A percentile compares a stretch with the other conserved stretches of the same genome.
Conservation (phyloP, 1,140 invertebrate genomes). For the Pomacea maculata region DNA sequence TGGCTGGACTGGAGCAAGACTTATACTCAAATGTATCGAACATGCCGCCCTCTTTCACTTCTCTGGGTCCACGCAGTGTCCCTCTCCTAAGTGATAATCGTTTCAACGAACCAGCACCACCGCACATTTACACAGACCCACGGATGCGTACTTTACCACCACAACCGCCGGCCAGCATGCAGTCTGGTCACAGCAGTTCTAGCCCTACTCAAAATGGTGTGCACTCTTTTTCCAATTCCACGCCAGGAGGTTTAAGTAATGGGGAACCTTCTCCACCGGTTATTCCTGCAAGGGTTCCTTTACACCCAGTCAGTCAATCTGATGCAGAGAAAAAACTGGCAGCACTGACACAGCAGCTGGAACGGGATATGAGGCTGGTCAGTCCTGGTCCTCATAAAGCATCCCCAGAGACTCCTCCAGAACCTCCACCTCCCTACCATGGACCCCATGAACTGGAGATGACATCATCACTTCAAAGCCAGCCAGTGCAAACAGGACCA, state of each 20-base stretch:
- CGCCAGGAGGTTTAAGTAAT: slow-evolving; percentile 4
- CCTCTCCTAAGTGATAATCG: slow-evolving; percentile 48
- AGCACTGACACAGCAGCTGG: slow-evolving; percentile 65
- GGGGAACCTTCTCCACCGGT: slow-evolving; percentile 39
- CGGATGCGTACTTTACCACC: slow-evolving; percentile 38
- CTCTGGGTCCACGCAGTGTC: slow-evolving; percentile 36
- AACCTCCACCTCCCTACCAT: slow-evolving; percentile 63
- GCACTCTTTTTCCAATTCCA: slow-evolving; percentile 8
- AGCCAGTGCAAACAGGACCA: slow-evolving; percentile 30
- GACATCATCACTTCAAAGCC: slow-evolving; percentile 39
- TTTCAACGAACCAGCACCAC: slow-evolving; percentile 57
- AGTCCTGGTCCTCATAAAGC: slow-evolving; percentile 35
- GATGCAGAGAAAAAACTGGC: slow-evolving; percentile 65
- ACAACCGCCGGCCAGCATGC: slow-evolving; percentile 32
- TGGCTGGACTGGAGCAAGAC: slow-evolving; percentile 24
- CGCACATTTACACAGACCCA: slow-evolving; percentile 46
- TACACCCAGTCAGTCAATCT: slow-evolving; percentile 82
- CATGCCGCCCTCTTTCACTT: slow-evolving; percentile 18
- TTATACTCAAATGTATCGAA: slow-evolving; percentile 4
- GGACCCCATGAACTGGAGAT: slow-evolving; percentile 55
- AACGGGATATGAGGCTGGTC: slow-evolving; percentile 56
- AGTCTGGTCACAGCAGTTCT: slow-evolving; percentile 78
- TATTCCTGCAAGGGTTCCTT: slow-evolving; percentile 65
- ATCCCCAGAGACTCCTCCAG: slow-evolving; percentile 36
- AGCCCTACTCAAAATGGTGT: slow-evolving; percentile 67